These are phyloP conservation scores for Pseudochirops cupreus DNA, from an alignment of 2,797 vertebrate species.

Conservation along the genomic window DNA sequence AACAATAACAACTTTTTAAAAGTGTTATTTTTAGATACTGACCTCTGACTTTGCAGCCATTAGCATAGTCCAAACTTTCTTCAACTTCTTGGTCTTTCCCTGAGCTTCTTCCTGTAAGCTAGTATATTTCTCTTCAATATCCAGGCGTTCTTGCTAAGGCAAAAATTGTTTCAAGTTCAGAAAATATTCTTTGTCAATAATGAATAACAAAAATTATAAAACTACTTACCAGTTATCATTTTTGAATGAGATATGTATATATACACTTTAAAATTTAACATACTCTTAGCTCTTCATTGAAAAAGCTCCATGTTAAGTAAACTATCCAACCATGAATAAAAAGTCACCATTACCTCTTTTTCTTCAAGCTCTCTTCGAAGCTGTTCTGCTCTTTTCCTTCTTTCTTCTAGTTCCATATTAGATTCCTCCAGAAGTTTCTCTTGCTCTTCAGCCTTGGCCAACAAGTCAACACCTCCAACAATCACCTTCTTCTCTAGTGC, in stretches of 20 bases:
- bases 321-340: background rate
- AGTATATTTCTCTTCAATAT: constrained; percentile 99
- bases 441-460: constrained; percentile 99
- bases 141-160: constrained; percentile 97
- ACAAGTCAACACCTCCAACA: constrained; percentile 97
- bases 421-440: constrained; percentile 98
- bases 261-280: constrained; percentile 37
- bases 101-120: constrained; percentile 98
- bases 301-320: constrained; percentile 25
- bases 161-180: constrained; percentile 66
- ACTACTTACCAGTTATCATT: constrained; percentile 20
- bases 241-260: constrained; percentile 42
- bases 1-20: constrained; percentile 10
- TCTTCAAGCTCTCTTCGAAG: constrained; percentile 97
- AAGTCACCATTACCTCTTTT: constrained; percentile 91
- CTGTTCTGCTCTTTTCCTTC: constrained; percentile 95
- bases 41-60: constrained; percentile 99
- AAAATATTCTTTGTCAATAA: constrained; percentile 61
- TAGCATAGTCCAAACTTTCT: constrained; percentile 99
- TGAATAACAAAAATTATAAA: constrained; percentile 4
- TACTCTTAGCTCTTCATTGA: constrained; percentile 11
- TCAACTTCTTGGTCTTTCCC: constrained; percentile 98
- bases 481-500: constrained; percentile 98
- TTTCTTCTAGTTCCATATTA: constrained; percentile 97
- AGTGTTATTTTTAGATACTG: constrained; percentile 60